Base-by-base conservation (phyloP, 2,113 vertebrate species). In the Procavia capensis region DNA sequence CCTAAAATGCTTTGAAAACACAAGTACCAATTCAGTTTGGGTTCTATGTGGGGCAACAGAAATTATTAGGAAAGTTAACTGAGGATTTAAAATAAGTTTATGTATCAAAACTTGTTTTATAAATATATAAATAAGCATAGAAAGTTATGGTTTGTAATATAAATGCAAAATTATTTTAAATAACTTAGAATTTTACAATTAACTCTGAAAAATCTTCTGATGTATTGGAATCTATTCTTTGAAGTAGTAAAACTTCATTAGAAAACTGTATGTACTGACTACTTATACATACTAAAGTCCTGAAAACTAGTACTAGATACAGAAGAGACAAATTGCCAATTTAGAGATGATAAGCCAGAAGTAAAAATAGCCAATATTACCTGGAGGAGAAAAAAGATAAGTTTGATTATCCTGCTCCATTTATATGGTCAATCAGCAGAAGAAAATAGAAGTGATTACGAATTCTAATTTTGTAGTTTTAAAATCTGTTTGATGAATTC, bases 41-140 rank as follows among this genome's bases (percentile, higher is more conserved):
- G 43, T 9, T 81, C 80, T 64, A 47, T 27, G 74, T 66, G 20
- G 41, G 45, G 80, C 14, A 95, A 84, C 19, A 94, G 29, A 88
- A 94, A 95, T 89, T 78, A 78, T 41, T 50, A 88, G 54, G 19
- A 82, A 70, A 85, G 47, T 91, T 83, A 91, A 83, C 79, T 91
- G 72, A 94, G 54, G 20, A 92, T 82, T 75, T 82, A n/a, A 85
- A 93, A 91, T 75, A 82, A 79, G 68, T 61, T 70, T 66, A 81
- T 80, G 22, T 75, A 57, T 43, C 92, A 66, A 63, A 94, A 94
- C 88, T 54, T 50, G 13, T 50, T 10, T 92, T 63, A 74, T 47
- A 94, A 95, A 90, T 54, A 94, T 63, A 79, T 43, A 24, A 19
- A 27, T 45, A 76, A 76, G 43, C 29, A 76, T 45, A 5, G 6